These are phyloP conservation scores for Paramormyrops kingsleyae DNA, from an alignment of 2,113 vertebrate genomes.

Conservation along the genomic window DNA sequence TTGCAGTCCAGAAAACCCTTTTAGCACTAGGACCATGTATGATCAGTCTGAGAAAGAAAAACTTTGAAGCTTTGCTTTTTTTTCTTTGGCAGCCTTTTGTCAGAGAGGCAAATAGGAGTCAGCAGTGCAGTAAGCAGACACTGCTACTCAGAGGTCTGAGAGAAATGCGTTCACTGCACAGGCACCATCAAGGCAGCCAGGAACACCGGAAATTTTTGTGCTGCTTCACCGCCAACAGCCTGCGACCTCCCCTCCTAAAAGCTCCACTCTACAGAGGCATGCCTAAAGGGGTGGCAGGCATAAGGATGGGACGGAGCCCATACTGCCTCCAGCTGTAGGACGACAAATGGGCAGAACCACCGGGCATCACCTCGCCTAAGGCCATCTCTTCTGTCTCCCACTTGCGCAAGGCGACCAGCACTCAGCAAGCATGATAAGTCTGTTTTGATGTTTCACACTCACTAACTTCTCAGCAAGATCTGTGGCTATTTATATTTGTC, in stretches of 20 bases:
- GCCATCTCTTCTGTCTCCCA: not conserved
- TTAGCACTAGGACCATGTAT: conserved; percentile 73
- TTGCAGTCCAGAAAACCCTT: conserved; percentile 52
- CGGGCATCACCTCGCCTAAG: not conserved
- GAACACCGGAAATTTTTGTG: conserved; percentile 44
- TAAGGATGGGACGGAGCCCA: conserved; percentile 28
- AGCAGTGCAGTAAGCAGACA: conserved; percentile 60
- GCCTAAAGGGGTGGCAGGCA: not conserved
- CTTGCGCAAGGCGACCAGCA: not conserved
- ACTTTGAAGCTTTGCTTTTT: conserved; percentile 39
- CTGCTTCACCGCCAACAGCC: conserved; percentile 25
- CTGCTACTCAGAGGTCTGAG: conserved; percentile 47
- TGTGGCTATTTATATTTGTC: conserved; percentile 24
- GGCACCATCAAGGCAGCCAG: conserved; percentile 44
- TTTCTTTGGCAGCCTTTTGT: conserved; percentile 53
- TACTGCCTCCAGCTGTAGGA: conserved; percentile 17
- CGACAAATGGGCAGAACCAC: conserved; percentile 29
- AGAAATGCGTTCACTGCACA: conserved; percentile 54
- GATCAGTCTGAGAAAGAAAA: conserved; percentile 41
- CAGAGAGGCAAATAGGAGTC: conserved; percentile 64
- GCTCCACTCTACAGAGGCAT: conserved; percentile 34
- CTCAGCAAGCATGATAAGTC: not conserved
- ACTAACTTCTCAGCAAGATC: conserved; percentile 59
- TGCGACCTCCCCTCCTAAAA: conserved; percentile 19
- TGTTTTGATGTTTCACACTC: conserved; percentile 65